Percentiles rank a stretch among this genome's conserved stretches.
Evolutionary conservation across 2,888 invertebrate species (phyloP).

Genomic region (Tetragonula carbonaria): DNA sequence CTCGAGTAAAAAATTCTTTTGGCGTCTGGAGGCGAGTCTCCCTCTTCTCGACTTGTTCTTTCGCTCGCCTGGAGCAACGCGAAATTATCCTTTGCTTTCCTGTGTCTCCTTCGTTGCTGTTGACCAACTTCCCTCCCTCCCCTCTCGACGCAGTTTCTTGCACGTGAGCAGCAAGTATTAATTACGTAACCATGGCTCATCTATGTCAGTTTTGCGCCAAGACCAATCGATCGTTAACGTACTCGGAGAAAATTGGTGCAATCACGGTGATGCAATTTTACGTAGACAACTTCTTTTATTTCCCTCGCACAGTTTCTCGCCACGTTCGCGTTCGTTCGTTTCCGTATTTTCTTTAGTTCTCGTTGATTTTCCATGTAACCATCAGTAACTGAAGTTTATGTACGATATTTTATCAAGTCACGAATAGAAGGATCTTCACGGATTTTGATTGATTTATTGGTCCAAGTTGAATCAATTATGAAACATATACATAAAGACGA

Average conservation of each 20-base stretch:
- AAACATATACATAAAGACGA: too few species aligned
- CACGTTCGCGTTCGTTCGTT: too few species aligned
- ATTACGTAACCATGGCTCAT: background rate
- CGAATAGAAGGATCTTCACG: too few species aligned
- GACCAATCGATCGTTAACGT: background rate
- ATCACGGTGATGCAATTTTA: too few species aligned
- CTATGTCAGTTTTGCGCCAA: background rate
- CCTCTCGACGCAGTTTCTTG: background rate
- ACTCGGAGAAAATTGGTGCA: background rate
- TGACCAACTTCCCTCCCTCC: background rate
- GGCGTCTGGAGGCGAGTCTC: conserved; percentile 23
- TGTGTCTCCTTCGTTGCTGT: background rate
- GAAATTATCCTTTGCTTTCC: conserved; percentile 36
- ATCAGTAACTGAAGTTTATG: too few species aligned
- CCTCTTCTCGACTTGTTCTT: conserved; percentile 6
- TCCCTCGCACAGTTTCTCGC: too few species aligned
- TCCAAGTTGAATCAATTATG: too few species aligned
- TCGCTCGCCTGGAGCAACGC: conserved; percentile 20
- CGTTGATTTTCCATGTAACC: too few species aligned
- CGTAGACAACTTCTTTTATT: too few species aligned
- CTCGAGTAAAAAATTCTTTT: conserved; percentile 35
- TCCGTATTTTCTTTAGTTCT: too few species aligned
- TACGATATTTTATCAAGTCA: too few species aligned
- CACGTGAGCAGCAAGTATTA: conserved; percentile 3
- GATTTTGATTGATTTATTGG: too few species aligned